Evolutionary conservation across 1,140 invertebrate species (phyloP).

Genomic region (Caenorhabditis remanei): DNA sequence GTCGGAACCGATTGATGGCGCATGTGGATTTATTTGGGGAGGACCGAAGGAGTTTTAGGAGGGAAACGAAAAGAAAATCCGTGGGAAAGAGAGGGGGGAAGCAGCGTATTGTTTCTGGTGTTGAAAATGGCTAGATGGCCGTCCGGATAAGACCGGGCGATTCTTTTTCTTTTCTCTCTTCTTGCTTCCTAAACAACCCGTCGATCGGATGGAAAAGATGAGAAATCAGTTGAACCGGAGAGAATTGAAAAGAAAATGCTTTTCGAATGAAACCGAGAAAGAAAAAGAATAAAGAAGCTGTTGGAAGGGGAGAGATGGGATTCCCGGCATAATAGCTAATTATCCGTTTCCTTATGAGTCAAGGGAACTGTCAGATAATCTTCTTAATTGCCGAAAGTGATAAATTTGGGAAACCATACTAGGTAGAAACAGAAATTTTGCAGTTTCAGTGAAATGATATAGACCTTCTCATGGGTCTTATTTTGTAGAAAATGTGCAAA

Average conservation of each 20-base stretch:
- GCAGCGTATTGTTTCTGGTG: conserved; percentile 22
- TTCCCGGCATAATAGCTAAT: conserved; percentile 10
- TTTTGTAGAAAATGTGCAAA: no score
- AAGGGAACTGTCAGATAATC: neutral
- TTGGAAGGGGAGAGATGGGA: neutral
- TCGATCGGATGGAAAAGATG: conserved; percentile 24
- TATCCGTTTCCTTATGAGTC: conserved; percentile 28
- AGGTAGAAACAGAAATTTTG: no score
- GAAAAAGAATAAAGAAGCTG: conserved; percentile 4
- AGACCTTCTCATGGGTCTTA: no score
- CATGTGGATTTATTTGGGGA: neutral
- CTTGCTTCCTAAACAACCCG: neutral
- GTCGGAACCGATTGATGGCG: conserved; percentile 36
- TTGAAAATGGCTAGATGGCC: conserved; percentile 52
- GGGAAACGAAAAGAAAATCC: neutral
- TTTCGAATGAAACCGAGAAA: neutral
- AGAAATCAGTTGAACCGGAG: conserved; percentile 45
- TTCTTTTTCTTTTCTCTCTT: neutral
- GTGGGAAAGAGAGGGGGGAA: neutral
- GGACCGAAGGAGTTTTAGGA: conserved; percentile 16
- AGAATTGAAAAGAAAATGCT: neutral
- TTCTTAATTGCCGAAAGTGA: neutral
- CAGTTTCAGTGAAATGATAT: no score
- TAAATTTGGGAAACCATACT: neutral
- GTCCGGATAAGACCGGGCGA: conserved; percentile 26